Conservation (phyloP, 2,797 vertebrate species). For the Strix occidentalis region DNA sequence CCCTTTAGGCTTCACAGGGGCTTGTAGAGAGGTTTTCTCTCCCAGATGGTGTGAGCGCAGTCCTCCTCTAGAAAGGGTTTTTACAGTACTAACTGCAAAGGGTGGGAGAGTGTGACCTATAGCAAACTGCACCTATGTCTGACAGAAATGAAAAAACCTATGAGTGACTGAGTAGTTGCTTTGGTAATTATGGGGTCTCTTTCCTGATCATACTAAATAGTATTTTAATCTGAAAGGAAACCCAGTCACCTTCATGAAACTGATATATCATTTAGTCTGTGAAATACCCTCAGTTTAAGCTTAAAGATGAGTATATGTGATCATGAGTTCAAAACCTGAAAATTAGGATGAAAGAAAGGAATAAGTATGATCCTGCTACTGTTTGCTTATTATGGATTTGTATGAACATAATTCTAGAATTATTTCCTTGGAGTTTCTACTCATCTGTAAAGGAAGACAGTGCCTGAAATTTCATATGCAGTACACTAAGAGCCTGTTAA, state of each 20-base stretch:
- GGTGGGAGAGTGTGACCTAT: not conserved
- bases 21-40: not conserved
- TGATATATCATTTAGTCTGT: not conserved
- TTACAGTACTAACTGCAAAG: not conserved
- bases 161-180: not conserved
- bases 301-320: not conserved
- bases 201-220: not conserved
- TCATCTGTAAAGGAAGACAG: not conserved
- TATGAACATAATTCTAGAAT: not conserved
- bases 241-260: not conserved
- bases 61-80: not conserved
- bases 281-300: not conserved
- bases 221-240: not conserved
- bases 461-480: not conserved
- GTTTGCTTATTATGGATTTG: not conserved
- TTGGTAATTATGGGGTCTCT: not conserved
- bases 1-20: not conserved
- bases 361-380: not conserved
- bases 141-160: not conserved
- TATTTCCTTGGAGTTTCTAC: not conserved
- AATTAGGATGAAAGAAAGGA: not conserved
- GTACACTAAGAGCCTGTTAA: not conserved
- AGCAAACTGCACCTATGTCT: not conserved
- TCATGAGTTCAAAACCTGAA: not conserved
- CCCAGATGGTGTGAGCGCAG: not conserved